phyloP scores from a whole-genome alignment of 2,797 vertebrate genomes.

The Orientallactaga sibirica region DNA sequence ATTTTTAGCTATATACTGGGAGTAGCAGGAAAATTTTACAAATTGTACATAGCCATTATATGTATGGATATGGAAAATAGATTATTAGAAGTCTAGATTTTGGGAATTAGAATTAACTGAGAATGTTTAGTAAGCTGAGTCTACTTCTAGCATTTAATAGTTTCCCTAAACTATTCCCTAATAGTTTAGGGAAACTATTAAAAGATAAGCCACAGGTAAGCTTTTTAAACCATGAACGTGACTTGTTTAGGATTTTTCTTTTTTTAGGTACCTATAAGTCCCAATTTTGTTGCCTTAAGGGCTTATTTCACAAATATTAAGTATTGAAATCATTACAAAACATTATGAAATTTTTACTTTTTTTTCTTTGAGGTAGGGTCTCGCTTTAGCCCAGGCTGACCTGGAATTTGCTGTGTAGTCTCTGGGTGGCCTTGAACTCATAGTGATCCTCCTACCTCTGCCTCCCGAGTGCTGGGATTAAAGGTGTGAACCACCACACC shows the following conservation, averaged over 20 bases:
- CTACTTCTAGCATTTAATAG: too few relatives aligned
- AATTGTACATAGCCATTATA: neutral
- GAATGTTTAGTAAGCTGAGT: conserved; percentile 39
- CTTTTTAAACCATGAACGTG: conserved; percentile 44
- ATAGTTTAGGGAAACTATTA: conserved; percentile 59
- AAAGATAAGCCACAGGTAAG: conserved; percentile 27
- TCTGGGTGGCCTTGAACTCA: too few relatives aligned
- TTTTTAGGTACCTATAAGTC: neutral
- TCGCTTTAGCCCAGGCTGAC: too few relatives aligned
- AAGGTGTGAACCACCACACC: too few relatives aligned
- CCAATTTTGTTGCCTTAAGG: conserved; percentile 12
- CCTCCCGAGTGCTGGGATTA: too few relatives aligned
- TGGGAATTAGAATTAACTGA: neutral
- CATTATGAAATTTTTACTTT: conserved; percentile 42
- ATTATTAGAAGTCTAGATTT: neutral
- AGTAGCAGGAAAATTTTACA: neutral
- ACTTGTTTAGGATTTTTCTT: conserved; percentile 38
- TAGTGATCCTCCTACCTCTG: too few relatives aligned
- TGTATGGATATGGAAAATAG: neutral
- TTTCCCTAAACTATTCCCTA: too few relatives aligned
- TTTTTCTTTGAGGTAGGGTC: neutral
- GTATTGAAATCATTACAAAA: conserved; percentile 58
- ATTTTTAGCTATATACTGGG: neutral
- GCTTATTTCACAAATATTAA: conserved; percentile 49
- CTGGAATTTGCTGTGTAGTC: too few relatives aligned